Base-by-base conservation (phyloP, 2,797 vertebrate species). In the Clamator glandarius region DNA sequence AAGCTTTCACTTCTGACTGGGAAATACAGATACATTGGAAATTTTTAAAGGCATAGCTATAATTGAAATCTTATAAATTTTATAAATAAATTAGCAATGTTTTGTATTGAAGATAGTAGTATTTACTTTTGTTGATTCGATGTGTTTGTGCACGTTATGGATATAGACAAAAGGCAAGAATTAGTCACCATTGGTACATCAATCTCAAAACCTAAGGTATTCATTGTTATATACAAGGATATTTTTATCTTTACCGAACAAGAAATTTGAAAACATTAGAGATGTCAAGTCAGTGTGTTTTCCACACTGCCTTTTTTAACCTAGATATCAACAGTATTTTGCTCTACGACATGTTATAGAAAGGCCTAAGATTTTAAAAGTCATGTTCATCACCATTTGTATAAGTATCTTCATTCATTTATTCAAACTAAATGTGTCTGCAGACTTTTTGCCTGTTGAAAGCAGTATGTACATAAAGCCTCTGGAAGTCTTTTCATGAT, bases 141-240 rank as follows among this genome's bases (percentile, higher is more conserved):
- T 68, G 26, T 23, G 57, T 9, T 1, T 33, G 17, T 25, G 15
- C 24, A 6, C 3, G 1, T 35, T 76, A 29, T 1, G 0, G 31
- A 15, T 44, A 23, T 25, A 66, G n/a, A 41, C 39, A 35, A 73
- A 89, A 70, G 9, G 29, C 11, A n/a, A 64, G 18, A 76, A 62
- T 75, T 76, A 51, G 21, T 61, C n/a, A 66, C 48, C 48, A 16
- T 31, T 57, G 69, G 15, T 33, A 42, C 15, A 73, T 82, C 39
- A 70, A 7, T 67, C 62, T 63, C 64, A 70, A 93, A 88, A 59
- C 6, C 15, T 48, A 36, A 55, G 29, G 48, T 51, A 35, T 7
- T 66, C 29, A 3, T 46, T 62, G 11, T 39, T 87, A 8, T 26
- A 18, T 48, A 63, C 41, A 36, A 80, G 31, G 12, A 42, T 39